Base-by-base conservation (phyloP, 2,888 invertebrate genomes). In the Penaeus monodon region DNA sequence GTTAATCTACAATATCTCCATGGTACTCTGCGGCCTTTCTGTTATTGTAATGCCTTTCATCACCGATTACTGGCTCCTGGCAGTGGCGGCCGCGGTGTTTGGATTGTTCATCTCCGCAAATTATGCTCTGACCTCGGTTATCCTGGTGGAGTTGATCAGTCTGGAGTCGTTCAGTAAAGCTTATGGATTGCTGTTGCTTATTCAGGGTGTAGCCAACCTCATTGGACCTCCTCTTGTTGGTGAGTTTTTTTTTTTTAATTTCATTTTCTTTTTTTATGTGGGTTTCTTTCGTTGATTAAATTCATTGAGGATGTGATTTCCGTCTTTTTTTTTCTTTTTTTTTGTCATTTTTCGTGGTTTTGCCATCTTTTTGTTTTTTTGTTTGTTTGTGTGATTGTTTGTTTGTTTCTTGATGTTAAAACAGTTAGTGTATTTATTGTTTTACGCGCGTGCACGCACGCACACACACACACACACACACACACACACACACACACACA, bases 51-150 rank as follows among this genome's bases (percentile, higher is more conserved):
- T 96, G 92, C 95, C 96, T 0, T 93, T 95, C 57, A 91, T 93
- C 33, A 91, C 91, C 70, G 92, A 92, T 90, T 89, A 85, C 78
- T 89, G 87, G 84, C 44, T 89, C 6, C 27, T 90, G 33, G 90
- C 88, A 24, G 74, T 44, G 22, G 81, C 91, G 7, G 94, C 96
- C 44, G 96, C 96, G n/a, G 94, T 95, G 57, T 98, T 97, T 93
- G 98, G 98, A 1, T 95, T 97, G 90, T 96, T 96, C 92, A 97
- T 98, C 91, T 97, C 97, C 49, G 97, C 97, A 88, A 98, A 98
- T 93, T 98, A 97, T 93, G 96, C 97, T 4, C 94, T 98, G 70
- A 97, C 97, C 38, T 96, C 96, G 91, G 97, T 97, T 91, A 97
- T 98, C 90, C 94, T 98, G 86, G 97, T 98, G 87, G 96, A 98